phyloP scores from a whole-genome alignment of 2,888 invertebrate species.

The Stictocephala bisonia region DNA sequence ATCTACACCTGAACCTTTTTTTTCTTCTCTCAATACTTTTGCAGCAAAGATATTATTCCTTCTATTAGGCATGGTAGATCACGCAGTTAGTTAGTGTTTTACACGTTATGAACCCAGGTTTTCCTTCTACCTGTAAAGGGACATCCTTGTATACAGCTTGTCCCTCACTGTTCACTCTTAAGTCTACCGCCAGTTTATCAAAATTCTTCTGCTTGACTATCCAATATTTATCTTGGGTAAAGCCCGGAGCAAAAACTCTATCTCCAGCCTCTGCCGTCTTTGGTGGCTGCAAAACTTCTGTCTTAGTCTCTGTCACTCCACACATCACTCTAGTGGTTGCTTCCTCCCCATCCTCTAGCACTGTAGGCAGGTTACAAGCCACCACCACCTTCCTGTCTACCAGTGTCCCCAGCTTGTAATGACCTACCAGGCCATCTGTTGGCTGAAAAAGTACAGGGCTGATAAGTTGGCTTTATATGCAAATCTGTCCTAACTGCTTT shows the following conservation, averaged over 20 bases:
- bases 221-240: background rate
- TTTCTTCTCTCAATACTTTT: too few species aligned
- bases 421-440: too few species aligned
- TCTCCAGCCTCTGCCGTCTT: background rate
- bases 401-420: too few species aligned
- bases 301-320: too few species aligned
- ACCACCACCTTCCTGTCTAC: constrained; percentile 14
- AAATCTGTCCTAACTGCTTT: too few species aligned
- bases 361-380: background rate
- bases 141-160: background rate
- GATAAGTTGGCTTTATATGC: too few species aligned
- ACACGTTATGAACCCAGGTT: background rate
- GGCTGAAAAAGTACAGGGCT: too few species aligned
- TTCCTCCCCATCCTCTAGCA: background rate
- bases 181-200: background rate
- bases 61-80: background rate
- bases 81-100: background rate
- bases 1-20: too few species aligned
- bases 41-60: too few species aligned
- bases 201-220: background rate
- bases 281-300: background rate
- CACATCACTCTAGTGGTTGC: background rate
- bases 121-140: background rate
- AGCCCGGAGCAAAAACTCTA: background rate
- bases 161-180: background rate